Percentiles rank a stretch among this genome's conserved stretches.
Conservation (phyloP, 2,797 vertebrate genomes). For the Botia almorhae region DNA sequence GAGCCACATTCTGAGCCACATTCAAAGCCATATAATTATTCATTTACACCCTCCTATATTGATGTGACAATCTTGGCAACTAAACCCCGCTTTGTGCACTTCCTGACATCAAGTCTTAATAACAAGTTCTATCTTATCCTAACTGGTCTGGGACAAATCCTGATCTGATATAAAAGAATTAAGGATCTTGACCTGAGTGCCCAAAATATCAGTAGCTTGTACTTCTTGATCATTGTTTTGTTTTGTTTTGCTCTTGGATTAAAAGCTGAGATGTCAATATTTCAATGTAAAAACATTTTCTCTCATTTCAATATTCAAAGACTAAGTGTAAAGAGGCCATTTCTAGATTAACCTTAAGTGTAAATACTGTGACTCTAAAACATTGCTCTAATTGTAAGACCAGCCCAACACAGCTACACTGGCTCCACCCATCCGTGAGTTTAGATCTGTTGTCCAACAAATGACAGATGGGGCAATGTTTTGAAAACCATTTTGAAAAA, state of each 20-base stretch:
- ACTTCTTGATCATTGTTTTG: not conserved
- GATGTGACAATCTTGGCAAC: not conserved
- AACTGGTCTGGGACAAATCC: not conserved
- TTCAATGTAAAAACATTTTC: not conserved
- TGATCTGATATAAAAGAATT: not conserved
- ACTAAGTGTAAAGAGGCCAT: too few species aligned
- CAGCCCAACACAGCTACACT: too few species aligned
- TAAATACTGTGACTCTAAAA: too few species aligned
- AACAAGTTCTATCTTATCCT: not conserved
- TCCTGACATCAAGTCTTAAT: not conserved
- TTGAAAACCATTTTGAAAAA: too few species aligned
- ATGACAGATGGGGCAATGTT: too few species aligned
- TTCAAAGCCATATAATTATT: not conserved
- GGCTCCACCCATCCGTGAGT: too few species aligned
- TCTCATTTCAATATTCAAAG: too few species aligned
- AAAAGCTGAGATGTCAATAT: not conserved
- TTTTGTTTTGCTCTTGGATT: not conserved
- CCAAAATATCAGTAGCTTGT: slow-evolving; percentile 14
- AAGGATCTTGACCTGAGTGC: not conserved
- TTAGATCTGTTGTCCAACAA: too few species aligned
- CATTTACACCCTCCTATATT: not conserved
- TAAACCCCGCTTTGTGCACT: not conserved
- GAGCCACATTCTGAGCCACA: not conserved
- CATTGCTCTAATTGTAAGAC: too few species aligned
- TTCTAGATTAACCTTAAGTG: too few species aligned